phyloP scores from a whole-genome alignment of 2,113 vertebrate genomes.

The Urocolius indicus region DNA sequence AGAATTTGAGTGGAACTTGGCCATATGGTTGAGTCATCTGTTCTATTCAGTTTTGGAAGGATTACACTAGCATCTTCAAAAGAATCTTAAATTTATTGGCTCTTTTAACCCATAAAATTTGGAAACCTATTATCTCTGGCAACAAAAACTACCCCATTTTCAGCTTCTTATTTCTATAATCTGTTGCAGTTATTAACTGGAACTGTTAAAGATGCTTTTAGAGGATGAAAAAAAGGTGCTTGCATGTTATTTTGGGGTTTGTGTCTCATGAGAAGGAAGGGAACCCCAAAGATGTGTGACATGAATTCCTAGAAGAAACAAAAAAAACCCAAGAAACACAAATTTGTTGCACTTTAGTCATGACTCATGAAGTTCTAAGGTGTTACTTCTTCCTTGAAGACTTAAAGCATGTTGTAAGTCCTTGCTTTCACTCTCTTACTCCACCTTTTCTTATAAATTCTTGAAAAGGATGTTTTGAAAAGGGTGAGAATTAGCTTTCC shows the following conservation, averaged over 20 bases:
- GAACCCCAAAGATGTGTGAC: background rate
- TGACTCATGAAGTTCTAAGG: background rate
- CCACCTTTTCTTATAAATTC: background rate
- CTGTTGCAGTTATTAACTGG: background rate
- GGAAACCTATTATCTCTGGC: slow-evolving; percentile 20
- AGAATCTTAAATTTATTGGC: slow-evolving; percentile 39
- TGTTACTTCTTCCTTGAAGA: background rate
- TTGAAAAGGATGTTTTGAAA: background rate
- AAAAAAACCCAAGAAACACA: background rate
- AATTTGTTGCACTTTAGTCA: background rate
- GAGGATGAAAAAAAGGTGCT: background rate
- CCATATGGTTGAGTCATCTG: slow-evolving; percentile 77
- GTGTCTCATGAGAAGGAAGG: background rate
- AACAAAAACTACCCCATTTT: background rate
- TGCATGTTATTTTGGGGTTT: background rate
- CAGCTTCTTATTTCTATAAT: slow-evolving; percentile 8
- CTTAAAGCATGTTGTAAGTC: background rate
- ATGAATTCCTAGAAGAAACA: background rate
- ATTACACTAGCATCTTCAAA: slow-evolving; percentile 67
- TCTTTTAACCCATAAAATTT: slow-evolving; percentile 61
- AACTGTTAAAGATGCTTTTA: background rate
- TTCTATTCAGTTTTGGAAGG: slow-evolving; percentile 59
- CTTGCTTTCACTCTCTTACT: background rate
- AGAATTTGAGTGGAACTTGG: slow-evolving; percentile 72
- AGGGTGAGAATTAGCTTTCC: background rate